Evolutionary conservation across 2,797 vertebrate species (phyloP).

Genomic region (Sebastes diploproa): DNA sequence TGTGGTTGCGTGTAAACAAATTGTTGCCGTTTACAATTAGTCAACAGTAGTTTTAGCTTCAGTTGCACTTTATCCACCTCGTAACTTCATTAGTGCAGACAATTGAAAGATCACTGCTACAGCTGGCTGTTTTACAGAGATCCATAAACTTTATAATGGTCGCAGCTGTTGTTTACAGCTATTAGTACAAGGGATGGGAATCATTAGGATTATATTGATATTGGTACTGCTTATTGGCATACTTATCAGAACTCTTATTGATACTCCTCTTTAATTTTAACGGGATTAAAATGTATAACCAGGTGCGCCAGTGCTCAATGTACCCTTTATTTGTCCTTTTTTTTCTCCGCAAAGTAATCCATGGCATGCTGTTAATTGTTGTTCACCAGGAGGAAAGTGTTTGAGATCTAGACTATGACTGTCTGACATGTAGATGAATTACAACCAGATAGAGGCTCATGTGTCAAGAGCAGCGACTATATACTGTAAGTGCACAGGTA

Average conservation of each 20-base stretch:
- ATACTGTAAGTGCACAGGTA: neutral
- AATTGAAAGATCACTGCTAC: constrained; percentile 47
- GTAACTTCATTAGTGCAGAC: constrained; percentile 59
- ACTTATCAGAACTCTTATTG: neutral
- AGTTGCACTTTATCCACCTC: constrained; percentile 27
- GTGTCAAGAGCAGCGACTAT: neutral
- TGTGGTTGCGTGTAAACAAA: constrained; percentile 26
- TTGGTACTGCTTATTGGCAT: neutral
- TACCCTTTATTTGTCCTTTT: neutral
- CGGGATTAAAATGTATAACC: neutral
- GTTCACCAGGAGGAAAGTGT: neutral
- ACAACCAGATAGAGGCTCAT: neutral
- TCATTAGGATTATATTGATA: neutral
- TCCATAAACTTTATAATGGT: constrained; percentile 59
- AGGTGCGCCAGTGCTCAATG: neutral
- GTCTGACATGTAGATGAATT: neutral
- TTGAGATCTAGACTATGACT: neutral
- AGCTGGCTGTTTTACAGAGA: constrained; percentile 44
- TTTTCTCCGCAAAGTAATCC: neutral
- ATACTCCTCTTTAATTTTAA: neutral
- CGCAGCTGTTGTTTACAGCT: constrained; percentile 45
- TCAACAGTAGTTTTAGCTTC: constrained; percentile 23
- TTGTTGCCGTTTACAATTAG: constrained; percentile 24
- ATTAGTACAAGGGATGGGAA: constrained; percentile 30
- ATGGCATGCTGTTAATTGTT: neutral